These are phyloP conservation scores for Sycophila texana DNA, from an alignment of 2,888 invertebrate genomes.

Conservation along the genomic window DNA sequence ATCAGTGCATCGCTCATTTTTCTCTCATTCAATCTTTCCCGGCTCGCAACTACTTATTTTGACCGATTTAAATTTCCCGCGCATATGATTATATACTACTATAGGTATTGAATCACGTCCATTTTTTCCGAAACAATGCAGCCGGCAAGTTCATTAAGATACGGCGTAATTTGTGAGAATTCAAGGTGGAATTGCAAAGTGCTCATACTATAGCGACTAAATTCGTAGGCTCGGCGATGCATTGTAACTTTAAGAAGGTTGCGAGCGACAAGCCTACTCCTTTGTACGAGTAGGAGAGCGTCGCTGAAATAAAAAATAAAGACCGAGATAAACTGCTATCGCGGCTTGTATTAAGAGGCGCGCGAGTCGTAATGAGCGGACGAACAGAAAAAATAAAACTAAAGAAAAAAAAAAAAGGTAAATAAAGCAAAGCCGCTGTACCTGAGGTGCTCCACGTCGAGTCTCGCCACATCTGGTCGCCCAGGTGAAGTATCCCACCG, in stretches of 20 bases:
- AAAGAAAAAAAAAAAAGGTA: background rate
- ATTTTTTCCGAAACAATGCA: background rate
- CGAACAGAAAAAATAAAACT: background rate
- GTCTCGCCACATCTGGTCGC: slow-evolving; percentile 94
- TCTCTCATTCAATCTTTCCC: too few species aligned
- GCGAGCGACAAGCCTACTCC: slow-evolving; percentile 8
- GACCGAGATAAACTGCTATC: background rate
- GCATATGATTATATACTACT: too few species aligned
- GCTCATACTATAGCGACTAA: too few species aligned
- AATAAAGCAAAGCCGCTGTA: slow-evolving; percentile 66
- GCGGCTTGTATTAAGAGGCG: background rate
- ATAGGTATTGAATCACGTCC: too few species aligned
- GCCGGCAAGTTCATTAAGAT: slow-evolving; percentile 5
- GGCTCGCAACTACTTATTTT: too few species aligned
- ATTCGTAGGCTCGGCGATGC: too few species aligned
- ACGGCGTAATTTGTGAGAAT: slow-evolving; percentile 9
- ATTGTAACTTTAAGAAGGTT: background rate
- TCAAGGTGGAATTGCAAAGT: slow-evolving; percentile 4
- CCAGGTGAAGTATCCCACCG: slow-evolving; percentile 86
- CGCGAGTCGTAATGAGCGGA: background rate
- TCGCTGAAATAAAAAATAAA: background rate
- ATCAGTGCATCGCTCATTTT: too few species aligned
- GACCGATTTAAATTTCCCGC: too few species aligned
- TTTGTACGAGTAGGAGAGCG: background rate
- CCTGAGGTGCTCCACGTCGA: slow-evolving; percentile 95